Conservation (phyloP, 2,888 invertebrate species). For the Allolobophora icterica region DNA sequence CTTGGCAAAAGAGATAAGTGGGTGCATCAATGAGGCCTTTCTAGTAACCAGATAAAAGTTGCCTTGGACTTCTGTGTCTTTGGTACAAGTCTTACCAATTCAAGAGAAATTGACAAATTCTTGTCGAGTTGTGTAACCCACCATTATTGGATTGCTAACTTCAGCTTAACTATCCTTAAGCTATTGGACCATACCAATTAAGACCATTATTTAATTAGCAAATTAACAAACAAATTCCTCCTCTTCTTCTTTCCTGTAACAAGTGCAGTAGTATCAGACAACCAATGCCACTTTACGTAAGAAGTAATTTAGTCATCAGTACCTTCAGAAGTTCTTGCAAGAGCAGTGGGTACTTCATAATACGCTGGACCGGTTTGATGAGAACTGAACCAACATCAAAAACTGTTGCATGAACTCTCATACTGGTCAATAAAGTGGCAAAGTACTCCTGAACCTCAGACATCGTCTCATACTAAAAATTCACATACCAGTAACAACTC, state of each 20-base stretch:
- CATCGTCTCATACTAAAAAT: conserved; percentile 53
- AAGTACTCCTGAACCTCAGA: conserved; percentile 65
- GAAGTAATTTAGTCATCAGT: background rate
- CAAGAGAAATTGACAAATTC: too few relatives aligned
- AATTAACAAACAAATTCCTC: background rate
- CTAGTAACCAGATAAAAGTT: too few relatives aligned
- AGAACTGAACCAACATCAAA: conserved; percentile 72
- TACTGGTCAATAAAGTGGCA: conserved; percentile 53
- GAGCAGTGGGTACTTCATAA: conserved; percentile 72
- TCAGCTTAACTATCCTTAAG: too few relatives aligned
- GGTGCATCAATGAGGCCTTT: too few relatives aligned
- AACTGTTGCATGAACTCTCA: conserved; percentile 60
- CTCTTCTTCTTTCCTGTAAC: background rate
- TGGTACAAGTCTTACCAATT: too few relatives aligned
- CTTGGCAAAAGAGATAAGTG: too few relatives aligned
- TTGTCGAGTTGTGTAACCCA: too few relatives aligned
- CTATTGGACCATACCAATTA: too few relatives aligned
- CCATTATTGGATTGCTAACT: too few relatives aligned
- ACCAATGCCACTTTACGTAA: background rate
- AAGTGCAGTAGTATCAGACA: background rate
- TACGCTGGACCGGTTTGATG: conserved; percentile 73
- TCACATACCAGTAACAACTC: background rate
- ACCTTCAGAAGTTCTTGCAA: conserved; percentile 70
- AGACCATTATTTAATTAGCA: too few relatives aligned
- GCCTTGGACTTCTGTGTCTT: too few relatives aligned